These are phyloP conservation scores for Leptopilina clavipes DNA, from an alignment of 1,140 invertebrate species.

Conservation along the genomic window DNA sequence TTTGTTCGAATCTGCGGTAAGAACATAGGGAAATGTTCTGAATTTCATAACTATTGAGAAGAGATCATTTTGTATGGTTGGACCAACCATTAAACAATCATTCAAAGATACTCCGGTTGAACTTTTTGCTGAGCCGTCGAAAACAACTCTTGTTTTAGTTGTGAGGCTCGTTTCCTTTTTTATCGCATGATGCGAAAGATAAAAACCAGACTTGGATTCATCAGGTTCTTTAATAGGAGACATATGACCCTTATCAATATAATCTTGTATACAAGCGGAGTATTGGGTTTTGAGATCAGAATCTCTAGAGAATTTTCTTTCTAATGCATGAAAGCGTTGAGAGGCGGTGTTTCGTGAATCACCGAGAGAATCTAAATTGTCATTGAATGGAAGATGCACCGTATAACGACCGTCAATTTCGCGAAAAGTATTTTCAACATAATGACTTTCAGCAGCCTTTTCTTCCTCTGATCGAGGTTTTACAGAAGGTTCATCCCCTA, in stretches of 20 bases:
- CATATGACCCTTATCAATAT: not conserved
- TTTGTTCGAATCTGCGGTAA: conserved; percentile 68
- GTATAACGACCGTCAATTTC: not conserved
- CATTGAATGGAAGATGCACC: no score
- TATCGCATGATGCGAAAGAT: conserved; percentile 43
- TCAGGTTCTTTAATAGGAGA: not conserved
- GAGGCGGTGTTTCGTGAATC: not conserved
- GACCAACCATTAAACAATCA: conserved; percentile 51
- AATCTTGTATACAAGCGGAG: not conserved
- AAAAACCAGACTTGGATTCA: not conserved
- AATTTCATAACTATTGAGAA: conserved; percentile 49
- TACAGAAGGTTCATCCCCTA: not conserved
- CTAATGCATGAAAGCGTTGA: not conserved
- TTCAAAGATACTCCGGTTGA: conserved; percentile 42
- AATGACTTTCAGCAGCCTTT: not conserved
- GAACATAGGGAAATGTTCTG: conserved; percentile 52
- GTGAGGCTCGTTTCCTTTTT: conserved; percentile 53
- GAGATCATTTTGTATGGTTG: conserved; percentile 33
- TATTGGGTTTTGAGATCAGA: not conserved
- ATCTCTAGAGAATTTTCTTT: not conserved
- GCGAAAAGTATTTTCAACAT: not conserved
- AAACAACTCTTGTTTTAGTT: conserved; percentile 64
- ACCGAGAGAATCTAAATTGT: not conserved
- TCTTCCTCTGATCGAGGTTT: not conserved
- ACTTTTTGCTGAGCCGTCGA: conserved; percentile 54